A percentile compares a stretch with the other conserved stretches of the same genome.
Evolutionary conservation across 2,797 vertebrate genomes (phyloP).

Genomic region (Lepilemur septentrionalis): DNA sequence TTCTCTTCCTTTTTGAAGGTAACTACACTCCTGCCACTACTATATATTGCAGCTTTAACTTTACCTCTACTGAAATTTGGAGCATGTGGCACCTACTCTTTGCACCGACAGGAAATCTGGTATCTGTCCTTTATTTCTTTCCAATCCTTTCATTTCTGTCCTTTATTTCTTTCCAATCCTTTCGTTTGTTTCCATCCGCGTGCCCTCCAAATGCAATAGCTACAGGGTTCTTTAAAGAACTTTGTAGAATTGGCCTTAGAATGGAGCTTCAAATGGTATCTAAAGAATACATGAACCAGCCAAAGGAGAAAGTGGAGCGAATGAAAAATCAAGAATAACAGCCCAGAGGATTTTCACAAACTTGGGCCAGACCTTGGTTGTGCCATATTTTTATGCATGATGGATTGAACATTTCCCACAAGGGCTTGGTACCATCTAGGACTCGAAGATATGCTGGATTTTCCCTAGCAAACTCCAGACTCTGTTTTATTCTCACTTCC

Average conservation of each 20-base stretch:
- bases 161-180: constrained; percentile 22
- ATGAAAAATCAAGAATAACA: background rate
- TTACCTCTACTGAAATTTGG: background rate
- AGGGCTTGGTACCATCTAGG: constrained; percentile 19
- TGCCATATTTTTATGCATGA: constrained; percentile 2
- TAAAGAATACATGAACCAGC: background rate
- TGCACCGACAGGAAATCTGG: background rate
- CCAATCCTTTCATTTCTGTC: constrained; percentile 11
- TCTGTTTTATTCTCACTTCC: constrained; percentile 65
- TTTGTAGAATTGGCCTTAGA: background rate
- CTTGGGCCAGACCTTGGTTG: background rate
- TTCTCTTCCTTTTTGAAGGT: background rate
- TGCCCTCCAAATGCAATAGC: background rate
- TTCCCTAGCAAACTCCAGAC: constrained; percentile 60
- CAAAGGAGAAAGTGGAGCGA: constrained; percentile 1
- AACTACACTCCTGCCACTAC: background rate
- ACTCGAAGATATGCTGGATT: background rate
- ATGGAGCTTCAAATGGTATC: background rate
- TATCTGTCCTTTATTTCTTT: constrained; percentile 23
- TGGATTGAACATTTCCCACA: constrained; percentile 22
- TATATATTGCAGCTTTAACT: background rate
- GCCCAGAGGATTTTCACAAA: constrained; percentile 19
- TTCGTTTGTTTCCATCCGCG: background rate
- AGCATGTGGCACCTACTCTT: background rate
- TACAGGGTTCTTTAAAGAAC: constrained; percentile 3